These are phyloP conservation scores for Pseudoatta argentina DNA, from an alignment of 1,140 invertebrate genomes.

Conservation along the genomic window DNA sequence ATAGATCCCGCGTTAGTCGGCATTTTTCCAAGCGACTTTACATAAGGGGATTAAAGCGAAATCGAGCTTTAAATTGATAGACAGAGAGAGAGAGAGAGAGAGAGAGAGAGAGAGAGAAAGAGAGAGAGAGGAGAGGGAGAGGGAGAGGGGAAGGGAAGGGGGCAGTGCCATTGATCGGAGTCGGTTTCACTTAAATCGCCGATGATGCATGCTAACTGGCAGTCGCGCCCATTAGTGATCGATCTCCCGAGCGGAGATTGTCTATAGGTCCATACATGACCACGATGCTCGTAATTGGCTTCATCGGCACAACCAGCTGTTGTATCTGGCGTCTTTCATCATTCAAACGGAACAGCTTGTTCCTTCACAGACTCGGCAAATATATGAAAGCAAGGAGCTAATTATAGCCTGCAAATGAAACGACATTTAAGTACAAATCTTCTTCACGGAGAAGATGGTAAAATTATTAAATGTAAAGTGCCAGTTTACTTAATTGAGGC, in stretches of 20 bases:
- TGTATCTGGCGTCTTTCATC: slow-evolving; percentile 59
- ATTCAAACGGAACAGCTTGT: slow-evolving; percentile 49
- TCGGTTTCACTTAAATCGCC: slow-evolving; percentile 62
- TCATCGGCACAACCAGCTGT: slow-evolving; percentile 53
- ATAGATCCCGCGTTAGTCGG: slow-evolving; percentile 60
- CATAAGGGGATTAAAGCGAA: slow-evolving; percentile 61
- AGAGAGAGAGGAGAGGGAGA: neutral
- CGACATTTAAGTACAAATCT: neutral
- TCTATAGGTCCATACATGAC: slow-evolving; percentile 56
- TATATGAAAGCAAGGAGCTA: slow-evolving; percentile 20
- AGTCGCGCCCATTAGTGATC: slow-evolving; percentile 58
- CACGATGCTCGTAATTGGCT: slow-evolving; percentile 52
- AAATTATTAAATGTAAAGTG: neutral
- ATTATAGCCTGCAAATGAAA: slow-evolving; percentile 8
- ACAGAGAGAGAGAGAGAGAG: slow-evolving; percentile 1
- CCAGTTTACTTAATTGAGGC: neutral
- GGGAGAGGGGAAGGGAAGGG: neutral
- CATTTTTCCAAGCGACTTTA: slow-evolving; percentile 60
- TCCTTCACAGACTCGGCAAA: slow-evolving; percentile 21
- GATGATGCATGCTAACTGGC: slow-evolving; percentile 63
- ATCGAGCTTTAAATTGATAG: slow-evolving; percentile 60
- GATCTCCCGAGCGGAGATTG: slow-evolving; percentile 57
- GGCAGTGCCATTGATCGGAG: slow-evolving; percentile 52
- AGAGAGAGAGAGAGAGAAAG: neutral
- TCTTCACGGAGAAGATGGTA: neutral